Evolutionary conservation across 2,888 invertebrate species (phyloP), one percentile per base, ranked within the genome.

Genomic region (Teinopalpus imperialis): DNA sequence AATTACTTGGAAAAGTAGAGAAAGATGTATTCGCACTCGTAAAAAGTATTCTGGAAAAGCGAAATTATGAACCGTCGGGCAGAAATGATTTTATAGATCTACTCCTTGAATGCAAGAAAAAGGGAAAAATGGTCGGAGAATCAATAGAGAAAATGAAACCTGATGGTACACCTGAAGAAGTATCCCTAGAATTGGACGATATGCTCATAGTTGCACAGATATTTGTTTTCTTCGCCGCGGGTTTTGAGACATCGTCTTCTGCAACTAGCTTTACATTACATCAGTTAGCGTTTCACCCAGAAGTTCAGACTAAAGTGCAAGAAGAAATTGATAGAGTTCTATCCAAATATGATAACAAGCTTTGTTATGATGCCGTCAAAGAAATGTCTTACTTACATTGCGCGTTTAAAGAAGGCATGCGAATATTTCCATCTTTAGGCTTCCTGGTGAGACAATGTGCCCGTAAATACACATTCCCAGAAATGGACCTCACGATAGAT

Each of bases 1-100:
- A 59, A 48, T 56, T 62, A 3, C 3, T 71, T 31, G 45, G 47
- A 0, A 58, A 54, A 31, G 56, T 69, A 1, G 79, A 79, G 48
- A 47, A 52, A 12, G 69, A 71, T n/a, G 47, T 77, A 40, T 47
- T 56, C 1, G 49, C 57, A n/a, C 39, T 61, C 0, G 52, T 60
- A 0, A 40, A 50, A 12, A 36, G 46, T 10, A 48, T 57, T 24
- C 5, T 49, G 7, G 12, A 45, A 4, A 46, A 54, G 4, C 43
- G 51, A 43, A 40, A 54, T 31, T 48, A 45, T 23, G 32, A 40
- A 12, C 50, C 52, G 1, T 51, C 45, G 4, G 36, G 45, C 7
- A 49, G 48, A 32, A 51, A 54, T 3, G 50, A 54, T 10, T 53
- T 53, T 24, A 51, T 53, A 21, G 51, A 53, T 37, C 12, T 52